Percentiles rank a stretch among this genome's conserved stretches.
These are phyloP conservation scores for Melanerpes aurifrons DNA, from an alignment of 2,113 vertebrate genomes.

Conservation along the genomic window DNA sequence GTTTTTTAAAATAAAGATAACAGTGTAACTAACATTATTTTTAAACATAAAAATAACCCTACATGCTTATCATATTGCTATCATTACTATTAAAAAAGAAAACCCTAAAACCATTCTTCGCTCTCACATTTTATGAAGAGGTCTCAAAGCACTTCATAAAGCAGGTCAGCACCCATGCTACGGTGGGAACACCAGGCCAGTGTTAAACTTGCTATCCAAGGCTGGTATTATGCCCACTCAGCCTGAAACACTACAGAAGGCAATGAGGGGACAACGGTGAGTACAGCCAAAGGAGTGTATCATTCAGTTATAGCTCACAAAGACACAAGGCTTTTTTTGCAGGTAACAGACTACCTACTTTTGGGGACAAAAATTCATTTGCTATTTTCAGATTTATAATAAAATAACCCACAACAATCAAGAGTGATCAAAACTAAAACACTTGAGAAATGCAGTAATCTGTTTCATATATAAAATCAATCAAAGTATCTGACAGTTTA, in stretches of 20 bases:
- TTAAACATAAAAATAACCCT: neutral
- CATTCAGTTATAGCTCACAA: fast-evolving
- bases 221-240: neutral
- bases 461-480: neutral
- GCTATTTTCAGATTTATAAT: neutral
- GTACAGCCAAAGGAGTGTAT: neutral
- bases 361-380: neutral
- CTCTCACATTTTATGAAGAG: neutral
- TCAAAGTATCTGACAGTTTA: neutral
- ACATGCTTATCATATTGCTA: neutral
- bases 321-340: neutral
- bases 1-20: neutral
- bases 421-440: neutral
- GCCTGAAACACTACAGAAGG: neutral
- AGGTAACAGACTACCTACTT: neutral
- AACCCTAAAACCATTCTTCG: neutral
- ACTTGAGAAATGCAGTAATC: neutral
- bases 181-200: neutral
- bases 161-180: neutral
- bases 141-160: neutral
- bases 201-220: neutral
- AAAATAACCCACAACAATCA: neutral
- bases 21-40: neutral
- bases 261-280: fast-evolving
- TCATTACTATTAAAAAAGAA: neutral